Percentiles rank a stretch among this genome's conserved stretches.
Evolutionary conservation across 2,113 vertebrate species (phyloP).

Genomic region (Rafetus swinhoei): DNA sequence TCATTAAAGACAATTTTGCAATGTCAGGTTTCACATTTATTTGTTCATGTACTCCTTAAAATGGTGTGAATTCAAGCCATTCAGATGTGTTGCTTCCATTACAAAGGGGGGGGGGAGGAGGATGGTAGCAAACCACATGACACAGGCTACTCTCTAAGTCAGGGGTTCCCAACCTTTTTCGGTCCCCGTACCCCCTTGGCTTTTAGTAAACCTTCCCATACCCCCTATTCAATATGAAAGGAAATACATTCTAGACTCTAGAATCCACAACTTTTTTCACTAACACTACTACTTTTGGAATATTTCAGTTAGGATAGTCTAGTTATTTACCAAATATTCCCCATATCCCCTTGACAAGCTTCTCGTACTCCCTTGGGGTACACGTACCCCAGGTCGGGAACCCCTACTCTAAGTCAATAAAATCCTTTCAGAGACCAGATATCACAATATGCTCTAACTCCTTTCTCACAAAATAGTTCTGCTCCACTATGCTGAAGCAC

Average conservation of each 20-base stretch:
- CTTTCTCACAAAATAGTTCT: not conserved
- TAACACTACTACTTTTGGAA: no score
- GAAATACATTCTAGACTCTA: no score
- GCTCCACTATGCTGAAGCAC: not conserved
- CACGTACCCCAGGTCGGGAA: no score
- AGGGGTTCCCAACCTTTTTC: no score
- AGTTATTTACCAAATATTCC: no score
- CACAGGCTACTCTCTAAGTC: not conserved
- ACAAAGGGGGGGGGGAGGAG: not conserved
- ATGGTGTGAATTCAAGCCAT: not conserved
- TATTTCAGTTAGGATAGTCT: no score
- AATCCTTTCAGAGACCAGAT: not conserved
- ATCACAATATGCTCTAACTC: not conserved
- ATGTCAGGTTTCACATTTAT: not conserved
- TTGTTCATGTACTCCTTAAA: not conserved
- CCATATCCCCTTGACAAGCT: no score
- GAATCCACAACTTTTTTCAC: no score
- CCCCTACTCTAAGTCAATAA: not conserved
- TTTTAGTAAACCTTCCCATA: no score
- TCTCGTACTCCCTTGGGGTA: no score
- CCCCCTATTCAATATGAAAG: no score
- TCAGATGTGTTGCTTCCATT: not conserved
- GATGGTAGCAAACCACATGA: accelerated
- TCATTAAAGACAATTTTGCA: not conserved
- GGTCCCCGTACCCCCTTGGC: no score